phyloP scores from a whole-genome alignment of 2,797 vertebrate genomes.

The Vultur gryphus region DNA sequence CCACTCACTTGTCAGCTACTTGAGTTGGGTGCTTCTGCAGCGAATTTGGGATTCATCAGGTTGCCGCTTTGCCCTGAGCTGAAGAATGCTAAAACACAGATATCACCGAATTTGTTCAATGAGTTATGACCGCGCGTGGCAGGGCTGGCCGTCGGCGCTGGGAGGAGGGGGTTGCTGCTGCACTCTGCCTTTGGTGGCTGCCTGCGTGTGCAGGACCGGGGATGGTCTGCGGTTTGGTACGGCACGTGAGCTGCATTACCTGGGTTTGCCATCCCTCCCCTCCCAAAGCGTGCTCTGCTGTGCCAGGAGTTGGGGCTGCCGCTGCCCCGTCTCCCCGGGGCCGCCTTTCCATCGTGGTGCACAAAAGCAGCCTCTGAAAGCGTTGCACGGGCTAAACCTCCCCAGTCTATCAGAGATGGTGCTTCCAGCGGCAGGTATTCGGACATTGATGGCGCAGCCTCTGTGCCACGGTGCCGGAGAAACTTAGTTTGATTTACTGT shows the following conservation, averaged over 20 bases:
- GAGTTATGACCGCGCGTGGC: background rate
- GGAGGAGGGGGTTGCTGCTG: background rate
- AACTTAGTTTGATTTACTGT: fast-evolving
- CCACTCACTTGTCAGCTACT: background rate
- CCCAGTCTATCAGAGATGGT: fast-evolving
- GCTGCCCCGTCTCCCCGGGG: background rate
- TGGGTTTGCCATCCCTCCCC: background rate
- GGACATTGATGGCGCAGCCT: fast-evolving
- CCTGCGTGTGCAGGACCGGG: fast-evolving
- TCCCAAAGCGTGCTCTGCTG: fast-evolving
- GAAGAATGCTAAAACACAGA: fast-evolving
- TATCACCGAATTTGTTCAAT: fast-evolving
- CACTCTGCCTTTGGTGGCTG: fast-evolving
- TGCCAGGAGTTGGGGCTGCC: fast-evolving
- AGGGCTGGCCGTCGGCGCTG: background rate
- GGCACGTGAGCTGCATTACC: fast-evolving
- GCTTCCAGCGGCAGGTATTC: fast-evolving
- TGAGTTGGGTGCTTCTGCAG: background rate
- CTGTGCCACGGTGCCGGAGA: background rate
- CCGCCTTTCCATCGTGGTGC: fast-evolving
- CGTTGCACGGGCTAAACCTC: background rate
- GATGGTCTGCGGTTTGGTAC: fast-evolving
- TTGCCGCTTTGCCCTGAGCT: background rate
- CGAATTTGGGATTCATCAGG: background rate
- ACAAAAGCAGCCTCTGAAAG: background rate